Evolutionary conservation across 2,113 vertebrate genomes (phyloP), one percentile per base, ranked within the genome.

Genomic region (Barnardius zonarius): DNA sequence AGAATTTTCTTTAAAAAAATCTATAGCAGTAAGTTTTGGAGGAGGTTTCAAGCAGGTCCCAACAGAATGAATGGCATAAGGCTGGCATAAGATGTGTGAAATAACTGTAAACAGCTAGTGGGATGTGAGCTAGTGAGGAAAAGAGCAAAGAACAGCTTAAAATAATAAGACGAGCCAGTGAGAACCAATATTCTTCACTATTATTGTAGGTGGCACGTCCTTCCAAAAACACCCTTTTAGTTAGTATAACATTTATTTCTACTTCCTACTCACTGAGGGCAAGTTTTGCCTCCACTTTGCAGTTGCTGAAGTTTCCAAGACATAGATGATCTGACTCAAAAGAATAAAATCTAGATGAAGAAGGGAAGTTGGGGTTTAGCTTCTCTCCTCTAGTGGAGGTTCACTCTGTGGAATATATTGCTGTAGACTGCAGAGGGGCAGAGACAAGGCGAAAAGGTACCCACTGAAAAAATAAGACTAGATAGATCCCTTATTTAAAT

Each of bases 21-120:
- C 72, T 67, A 59, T 69, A 88, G 54, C 95, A 93, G 82, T 81
- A 94, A 95, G 93, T 91, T 96, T 97, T 95, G 41, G 46, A 96
- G 92, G 94, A 96, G 90, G 92, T 96, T 96, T 96, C 93, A 94
- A 95, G 75, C 92, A 95, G 88, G 93, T 96, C 93, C 78, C 90
- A 96, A 93, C 96, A 96, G 94, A 97, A 96, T 97, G 95, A 97
- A 97, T 96, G 96, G 93, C 96, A 97, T 96, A 97, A 96, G 95
- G 94, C 93, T 96, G 93, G 94, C 96, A 97, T 91, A 96, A 96
- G 88, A 96, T 94, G 93, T 96, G 95, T 96, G 96, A 96, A 96
- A 93, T 96, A 96, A 96, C 92, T 96, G 96, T 97, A 97, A 97
- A 97, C 94, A 96, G 95, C 94, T 96, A 97, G 96, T 97, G 95